Evolutionary conservation across 2,797 vertebrate genomes (phyloP).

Genomic region (Prunella strophiata): DNA sequence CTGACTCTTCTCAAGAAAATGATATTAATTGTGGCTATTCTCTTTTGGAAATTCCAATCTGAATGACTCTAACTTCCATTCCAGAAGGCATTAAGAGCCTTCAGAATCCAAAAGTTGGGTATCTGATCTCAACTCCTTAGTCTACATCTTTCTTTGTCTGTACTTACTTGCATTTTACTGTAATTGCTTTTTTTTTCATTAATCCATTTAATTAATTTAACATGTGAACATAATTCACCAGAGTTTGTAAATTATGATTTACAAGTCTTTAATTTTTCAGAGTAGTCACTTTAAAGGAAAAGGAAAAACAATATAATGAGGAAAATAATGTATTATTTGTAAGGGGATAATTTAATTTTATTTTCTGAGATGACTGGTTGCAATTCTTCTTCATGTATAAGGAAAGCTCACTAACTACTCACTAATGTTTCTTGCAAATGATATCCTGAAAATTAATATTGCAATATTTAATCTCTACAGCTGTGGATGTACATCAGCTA

Average conservation of each 20-base stretch:
- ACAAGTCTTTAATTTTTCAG: slow-evolving; percentile 18
- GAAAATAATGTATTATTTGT: slow-evolving; percentile 23
- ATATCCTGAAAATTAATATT: slow-evolving; percentile 49
- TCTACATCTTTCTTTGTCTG: background rate
- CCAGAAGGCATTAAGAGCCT: background rate
- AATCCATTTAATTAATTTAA: background rate
- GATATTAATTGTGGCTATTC: background rate
- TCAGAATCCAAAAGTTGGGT: background rate
- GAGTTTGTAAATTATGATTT: slow-evolving; percentile 15
- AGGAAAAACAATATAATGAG: background rate
- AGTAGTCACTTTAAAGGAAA: background rate
- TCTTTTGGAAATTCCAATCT: background rate
- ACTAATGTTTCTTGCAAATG: slow-evolving; percentile 13
- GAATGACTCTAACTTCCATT: background rate
- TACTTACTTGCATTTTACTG: background rate
- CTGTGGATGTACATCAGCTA: slow-evolving; percentile 9
- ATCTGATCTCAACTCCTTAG: background rate
- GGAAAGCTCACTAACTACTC: slow-evolving; percentile 1
- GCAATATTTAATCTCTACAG: slow-evolving; percentile 35
- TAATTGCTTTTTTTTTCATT: background rate
- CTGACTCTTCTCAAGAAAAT: background rate
- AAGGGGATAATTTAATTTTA: slow-evolving; percentile 14
- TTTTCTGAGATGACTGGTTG: background rate
- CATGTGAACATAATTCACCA: background rate
- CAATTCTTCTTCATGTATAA: slow-evolving; percentile 34